A percentile compares a stretch with the other conserved stretches of the same genome.
These are phyloP conservation scores for Saccopteryx leptura DNA, from an alignment of 2,113 vertebrate genomes.

Conservation along the genomic window DNA sequence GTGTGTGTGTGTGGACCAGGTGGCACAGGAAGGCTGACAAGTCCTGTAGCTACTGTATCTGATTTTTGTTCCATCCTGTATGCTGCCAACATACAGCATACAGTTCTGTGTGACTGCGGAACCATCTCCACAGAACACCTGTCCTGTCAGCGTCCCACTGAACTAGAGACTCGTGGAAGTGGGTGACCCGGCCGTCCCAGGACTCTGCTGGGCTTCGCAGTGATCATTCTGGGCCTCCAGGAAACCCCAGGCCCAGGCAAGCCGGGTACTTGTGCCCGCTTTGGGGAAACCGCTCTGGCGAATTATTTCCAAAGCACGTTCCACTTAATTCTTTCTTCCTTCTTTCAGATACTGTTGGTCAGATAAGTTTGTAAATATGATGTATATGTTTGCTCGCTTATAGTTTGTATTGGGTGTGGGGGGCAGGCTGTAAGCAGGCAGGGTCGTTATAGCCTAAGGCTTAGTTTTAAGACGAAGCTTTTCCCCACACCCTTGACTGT, in stretches of 20 bases:
- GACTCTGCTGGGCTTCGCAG: neutral
- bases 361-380: no score
- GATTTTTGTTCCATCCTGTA: neutral
- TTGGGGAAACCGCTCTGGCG: neutral
- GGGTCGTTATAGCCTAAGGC: no score
- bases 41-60: neutral
- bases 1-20: no score
- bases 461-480: no score
- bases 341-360: neutral
- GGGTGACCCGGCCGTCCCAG: neutral
- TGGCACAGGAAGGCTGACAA: rapidly evolving
- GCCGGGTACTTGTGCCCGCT: neutral
- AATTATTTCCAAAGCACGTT: neutral
- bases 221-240: rapidly evolving
- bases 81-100: neutral
- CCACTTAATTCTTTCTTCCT: neutral
- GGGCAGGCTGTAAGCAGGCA: no score
- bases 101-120: neutral
- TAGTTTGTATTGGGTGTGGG: no score
- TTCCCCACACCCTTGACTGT: no score
- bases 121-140: neutral
- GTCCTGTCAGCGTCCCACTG: rapidly evolving
- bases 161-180: neutral
- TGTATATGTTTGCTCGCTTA: no score
- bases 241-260: no score